A percentile compares a stretch with the other conserved stretches of the same genome.
These are phyloP conservation scores for Taeniopygia guttata DNA, from an alignment of 2,797 vertebrate species.

Conservation along the genomic window DNA sequence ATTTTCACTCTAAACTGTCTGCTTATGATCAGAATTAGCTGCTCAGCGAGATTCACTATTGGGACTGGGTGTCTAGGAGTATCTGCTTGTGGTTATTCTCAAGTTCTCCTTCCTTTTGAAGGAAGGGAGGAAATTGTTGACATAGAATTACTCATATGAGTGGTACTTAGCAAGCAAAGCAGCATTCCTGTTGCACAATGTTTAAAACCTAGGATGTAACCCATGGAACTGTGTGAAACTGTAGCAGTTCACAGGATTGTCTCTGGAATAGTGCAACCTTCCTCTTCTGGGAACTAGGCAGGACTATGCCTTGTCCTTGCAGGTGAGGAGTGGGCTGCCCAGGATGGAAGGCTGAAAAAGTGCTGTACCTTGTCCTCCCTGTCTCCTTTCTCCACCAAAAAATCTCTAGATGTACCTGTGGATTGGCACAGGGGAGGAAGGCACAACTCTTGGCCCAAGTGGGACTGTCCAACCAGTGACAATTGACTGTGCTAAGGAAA, in stretches of 20 bases:
- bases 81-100: background rate
- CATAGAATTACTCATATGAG: background rate
- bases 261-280: background rate
- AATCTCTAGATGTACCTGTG: background rate
- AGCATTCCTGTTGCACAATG: background rate
- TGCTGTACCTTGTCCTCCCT: background rate
- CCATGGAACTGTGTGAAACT: fast-evolving
- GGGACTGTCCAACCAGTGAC: background rate
- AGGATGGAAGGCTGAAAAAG: background rate
- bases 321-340: background rate
- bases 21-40: background rate
- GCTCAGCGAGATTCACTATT: background rate
- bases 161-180: background rate
- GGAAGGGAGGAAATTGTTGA: background rate
- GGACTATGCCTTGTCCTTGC: background rate
- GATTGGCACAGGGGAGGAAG: background rate
- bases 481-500: background rate
- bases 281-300: background rate
- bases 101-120: background rate
- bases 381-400: background rate
- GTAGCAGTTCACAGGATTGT: background rate
- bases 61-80: background rate
- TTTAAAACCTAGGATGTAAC: background rate
- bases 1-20: background rate
- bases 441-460: background rate